Percentiles rank a stretch among this genome's conserved stretches.
These are phyloP conservation scores for Sminthopsis crassicaudata DNA, from an alignment of 2,113 vertebrate species.

Conservation along the genomic window DNA sequence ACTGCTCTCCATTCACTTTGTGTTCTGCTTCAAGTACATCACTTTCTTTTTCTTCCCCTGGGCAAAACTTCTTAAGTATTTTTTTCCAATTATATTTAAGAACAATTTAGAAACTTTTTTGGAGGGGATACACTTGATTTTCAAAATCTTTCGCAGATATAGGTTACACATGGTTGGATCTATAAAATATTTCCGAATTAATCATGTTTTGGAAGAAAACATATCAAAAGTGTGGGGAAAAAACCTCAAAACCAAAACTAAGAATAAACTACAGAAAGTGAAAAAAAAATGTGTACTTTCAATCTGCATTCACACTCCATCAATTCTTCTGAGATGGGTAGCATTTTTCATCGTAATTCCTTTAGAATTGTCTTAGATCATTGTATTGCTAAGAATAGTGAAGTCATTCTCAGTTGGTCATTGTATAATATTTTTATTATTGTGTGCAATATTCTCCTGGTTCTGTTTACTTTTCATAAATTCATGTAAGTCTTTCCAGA, in stretches of 20 bases:
- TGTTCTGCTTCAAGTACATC: not conserved
- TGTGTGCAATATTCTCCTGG: not conserved
- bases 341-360: not conserved
- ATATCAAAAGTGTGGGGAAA: not conserved
- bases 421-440: not conserved
- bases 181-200: not conserved
- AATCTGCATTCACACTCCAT: not conserved
- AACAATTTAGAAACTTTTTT: not conserved
- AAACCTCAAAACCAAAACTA: not conserved
- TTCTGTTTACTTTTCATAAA: not conserved
- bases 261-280: not conserved
- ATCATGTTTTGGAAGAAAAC: not conserved
- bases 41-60: not conserved
- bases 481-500: too few relatives aligned
- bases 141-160: not conserved
- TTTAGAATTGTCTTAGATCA: not conserved
- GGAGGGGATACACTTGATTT: not conserved
- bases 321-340: not conserved
- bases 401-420: not conserved
- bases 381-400: not conserved
- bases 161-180: not conserved
- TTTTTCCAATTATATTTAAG: not conserved
- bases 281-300: not conserved
- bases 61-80: not conserved
- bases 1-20: slow-evolving; percentile 35